A percentile compares a stretch with the other conserved stretches of the same genome.
These are phyloP conservation scores for Celastrina argiolus DNA, from an alignment of 2,888 invertebrate species.

Conservation along the genomic window DNA sequence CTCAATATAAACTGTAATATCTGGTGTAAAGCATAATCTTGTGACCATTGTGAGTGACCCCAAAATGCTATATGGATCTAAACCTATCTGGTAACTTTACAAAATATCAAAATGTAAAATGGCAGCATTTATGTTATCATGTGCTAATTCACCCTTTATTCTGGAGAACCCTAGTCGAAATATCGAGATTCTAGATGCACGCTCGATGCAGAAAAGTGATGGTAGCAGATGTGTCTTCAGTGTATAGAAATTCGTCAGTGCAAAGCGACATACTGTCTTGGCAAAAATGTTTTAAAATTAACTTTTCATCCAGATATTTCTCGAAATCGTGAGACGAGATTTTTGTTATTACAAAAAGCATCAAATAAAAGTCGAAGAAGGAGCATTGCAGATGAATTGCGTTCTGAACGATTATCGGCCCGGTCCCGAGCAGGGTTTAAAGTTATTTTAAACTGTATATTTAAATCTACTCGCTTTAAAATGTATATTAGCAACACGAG, in stretches of 20 bases:
- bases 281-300: not conserved
- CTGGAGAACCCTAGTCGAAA: not conserved
- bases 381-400: constrained; percentile 43
- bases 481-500: constrained; percentile 57
- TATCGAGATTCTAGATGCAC: not conserved
- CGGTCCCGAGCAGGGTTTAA: constrained; percentile 64
- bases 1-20: not conserved
- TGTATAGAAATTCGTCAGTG: not conserved
- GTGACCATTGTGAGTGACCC: constrained; percentile 5
- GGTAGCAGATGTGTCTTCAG: not conserved
- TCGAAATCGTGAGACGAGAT: not conserved
- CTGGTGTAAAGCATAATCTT: not conserved
- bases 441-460: constrained; percentile 55
- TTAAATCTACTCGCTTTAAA: constrained; percentile 53
- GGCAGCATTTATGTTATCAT: constrained; percentile 15
- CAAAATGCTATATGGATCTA: not conserved
- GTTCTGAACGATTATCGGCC: constrained; percentile 57
- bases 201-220: not conserved
- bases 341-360: not conserved
- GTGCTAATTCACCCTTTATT: not conserved
- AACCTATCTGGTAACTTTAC: constrained; percentile 12
- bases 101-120: constrained; percentile 19
- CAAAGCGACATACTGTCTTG: not conserved
- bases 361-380: constrained; percentile 32
- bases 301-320: not conserved